phyloP scores from a whole-genome alignment of 2,113 vertebrate genomes.

The Mormoops blainvillei region DNA sequence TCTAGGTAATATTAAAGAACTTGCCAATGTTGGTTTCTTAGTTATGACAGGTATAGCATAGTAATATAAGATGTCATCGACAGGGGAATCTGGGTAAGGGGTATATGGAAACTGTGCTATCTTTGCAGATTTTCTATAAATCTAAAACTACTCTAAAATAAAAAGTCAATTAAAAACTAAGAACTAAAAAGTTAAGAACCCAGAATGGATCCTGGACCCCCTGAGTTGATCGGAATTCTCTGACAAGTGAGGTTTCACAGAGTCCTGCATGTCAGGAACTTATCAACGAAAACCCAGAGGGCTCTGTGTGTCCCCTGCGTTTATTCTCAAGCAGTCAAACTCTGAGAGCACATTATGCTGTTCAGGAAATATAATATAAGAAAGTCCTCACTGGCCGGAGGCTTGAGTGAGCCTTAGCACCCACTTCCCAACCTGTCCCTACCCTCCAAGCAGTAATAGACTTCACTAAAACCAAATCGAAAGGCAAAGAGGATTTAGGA shows the following conservation, averaged over 20 bases:
- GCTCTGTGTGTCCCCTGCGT: neutral
- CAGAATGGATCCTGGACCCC: neutral
- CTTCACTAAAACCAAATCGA: neutral
- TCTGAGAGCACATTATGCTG: neutral
- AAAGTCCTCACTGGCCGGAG: neutral
- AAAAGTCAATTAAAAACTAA: neutral
- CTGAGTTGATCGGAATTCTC: neutral
- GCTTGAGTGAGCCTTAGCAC: neutral
- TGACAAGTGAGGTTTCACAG: neutral
- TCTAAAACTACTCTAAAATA: neutral
- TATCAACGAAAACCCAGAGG: neutral
- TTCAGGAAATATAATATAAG: neutral
- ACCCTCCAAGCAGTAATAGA: neutral
- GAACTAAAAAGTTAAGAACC: neutral
- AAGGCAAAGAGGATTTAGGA: neutral
- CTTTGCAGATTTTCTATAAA: neutral
- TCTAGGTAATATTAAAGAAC: neutral
- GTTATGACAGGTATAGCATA: neutral
- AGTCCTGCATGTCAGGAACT: neutral
- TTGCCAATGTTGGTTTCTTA: neutral
- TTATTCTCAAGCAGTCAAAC: constrained; percentile 10
- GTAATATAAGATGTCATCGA: neutral
- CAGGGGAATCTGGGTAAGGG: neutral
- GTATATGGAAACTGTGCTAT: neutral
- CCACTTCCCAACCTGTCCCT: neutral